phyloP scores from a whole-genome alignment of 2,113 vertebrate genomes.

The Alosa alosa region DNA sequence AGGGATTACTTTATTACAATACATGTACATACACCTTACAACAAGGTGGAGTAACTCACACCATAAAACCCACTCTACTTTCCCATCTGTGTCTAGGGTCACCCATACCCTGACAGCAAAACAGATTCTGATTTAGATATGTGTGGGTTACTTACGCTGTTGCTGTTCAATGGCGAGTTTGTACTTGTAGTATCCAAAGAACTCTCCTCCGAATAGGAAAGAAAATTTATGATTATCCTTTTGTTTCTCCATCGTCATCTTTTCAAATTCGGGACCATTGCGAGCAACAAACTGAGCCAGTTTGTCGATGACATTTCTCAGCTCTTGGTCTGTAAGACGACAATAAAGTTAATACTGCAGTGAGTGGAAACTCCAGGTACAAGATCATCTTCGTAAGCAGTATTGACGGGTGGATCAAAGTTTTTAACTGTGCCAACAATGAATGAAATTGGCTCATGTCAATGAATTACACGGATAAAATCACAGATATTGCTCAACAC shows the following conservation, averaged over 20 bases:
- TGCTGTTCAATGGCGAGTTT: constrained; percentile 92
- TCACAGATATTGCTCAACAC: neutral
- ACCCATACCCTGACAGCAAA: neutral
- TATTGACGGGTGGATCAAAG: neutral
- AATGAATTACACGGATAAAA: neutral
- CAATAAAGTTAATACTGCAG: constrained; percentile 6
- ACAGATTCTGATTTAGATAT: neutral
- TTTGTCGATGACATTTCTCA: constrained; percentile 97
- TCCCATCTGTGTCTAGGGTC: neutral
- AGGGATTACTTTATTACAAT: constrained; percentile 67
- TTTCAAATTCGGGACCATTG: constrained; percentile 97
- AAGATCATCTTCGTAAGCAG: neutral
- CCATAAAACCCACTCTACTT: neutral
- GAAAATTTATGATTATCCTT: constrained; percentile 98
- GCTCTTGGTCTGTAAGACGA: constrained; percentile 84
- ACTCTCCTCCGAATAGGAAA: constrained; percentile 95
- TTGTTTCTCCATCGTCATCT: constrained; percentile 99
- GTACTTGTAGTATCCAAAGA: constrained; percentile 96
- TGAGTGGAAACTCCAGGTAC: neutral
- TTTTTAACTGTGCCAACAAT: neutral
- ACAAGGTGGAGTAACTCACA: neutral
- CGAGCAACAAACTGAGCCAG: constrained; percentile 96
- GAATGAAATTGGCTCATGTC: neutral
- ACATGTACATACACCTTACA: constrained; percentile 17
- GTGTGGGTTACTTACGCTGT: constrained; percentile 73